Conservation (phyloP, 2,888 invertebrate species). For the Philonicus albiceps region DNA sequence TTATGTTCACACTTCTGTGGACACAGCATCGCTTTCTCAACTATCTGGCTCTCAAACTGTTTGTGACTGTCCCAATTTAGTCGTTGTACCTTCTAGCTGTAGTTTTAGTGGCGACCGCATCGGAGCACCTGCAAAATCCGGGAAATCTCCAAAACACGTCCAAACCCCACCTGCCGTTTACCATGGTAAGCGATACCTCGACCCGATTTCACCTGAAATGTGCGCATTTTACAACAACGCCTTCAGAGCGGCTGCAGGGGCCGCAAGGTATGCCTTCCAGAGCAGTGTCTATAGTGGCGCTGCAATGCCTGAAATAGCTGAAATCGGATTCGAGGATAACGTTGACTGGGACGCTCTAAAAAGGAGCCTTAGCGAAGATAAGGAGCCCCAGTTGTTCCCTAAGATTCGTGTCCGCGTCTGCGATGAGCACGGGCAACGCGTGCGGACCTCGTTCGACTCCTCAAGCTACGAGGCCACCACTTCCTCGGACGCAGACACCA, state of each 20-base stretch:
- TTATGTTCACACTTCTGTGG: conserved; percentile 48
- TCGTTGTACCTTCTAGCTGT: neutral
- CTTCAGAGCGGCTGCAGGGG: conserved; percentile 44
- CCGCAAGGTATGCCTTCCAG: neutral
- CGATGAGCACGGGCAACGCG: conserved; percentile 51
- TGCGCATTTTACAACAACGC: conserved; percentile 54
- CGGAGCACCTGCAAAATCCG: conserved; percentile 36
- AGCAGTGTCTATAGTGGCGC: neutral
- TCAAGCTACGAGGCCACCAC: conserved; percentile 26
- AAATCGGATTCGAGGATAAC: conserved; percentile 46
- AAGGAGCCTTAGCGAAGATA: conserved; percentile 49
- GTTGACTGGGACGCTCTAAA: conserved; percentile 52
- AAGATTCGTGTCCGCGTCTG: conserved; percentile 48
- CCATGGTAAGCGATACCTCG: conserved; percentile 58
- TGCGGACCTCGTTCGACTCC: conserved; percentile 51
- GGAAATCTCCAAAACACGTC: neutral
- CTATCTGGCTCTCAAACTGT: conserved; percentile 28
- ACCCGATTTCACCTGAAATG: conserved; percentile 53
- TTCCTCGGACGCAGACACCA: neutral
- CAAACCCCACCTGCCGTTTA: conserved; percentile 51
- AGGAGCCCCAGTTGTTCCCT: neutral
- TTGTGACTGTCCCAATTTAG: conserved; percentile 20
- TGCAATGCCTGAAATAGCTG: conserved; percentile 50
- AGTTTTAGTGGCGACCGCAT: neutral
- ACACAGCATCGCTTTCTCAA: conserved; percentile 37